Evolutionary conservation across 2,797 vertebrate species (phyloP), one percentile per base, ranked within the genome.

Genomic region (Eurystomus glaucurus): DNA sequence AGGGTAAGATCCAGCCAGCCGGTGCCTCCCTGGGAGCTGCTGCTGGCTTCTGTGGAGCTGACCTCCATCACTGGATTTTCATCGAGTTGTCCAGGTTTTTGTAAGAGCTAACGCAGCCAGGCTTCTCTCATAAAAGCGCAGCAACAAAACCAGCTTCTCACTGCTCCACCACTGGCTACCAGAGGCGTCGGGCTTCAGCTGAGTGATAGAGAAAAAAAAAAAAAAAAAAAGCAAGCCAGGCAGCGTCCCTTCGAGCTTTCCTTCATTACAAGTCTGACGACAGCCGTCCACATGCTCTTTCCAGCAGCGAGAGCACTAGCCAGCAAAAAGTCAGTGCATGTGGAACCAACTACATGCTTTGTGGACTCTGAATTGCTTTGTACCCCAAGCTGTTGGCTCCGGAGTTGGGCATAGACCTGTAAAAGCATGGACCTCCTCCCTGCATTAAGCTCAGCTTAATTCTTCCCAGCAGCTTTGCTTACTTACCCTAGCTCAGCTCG

Each of bases 11-110:
- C 96, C 81, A 75, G 51, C 26, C 57, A 90, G 50, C 25, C 4
- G 2, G 58, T 62, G 33, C 82, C 79, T 78, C 68, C 85, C 28
- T n/a, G 94, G 39, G 88, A 75, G 55, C 26, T 46, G 71, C 85
- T 86, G 96, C 92, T 97, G 93, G 65, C 66, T 88, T 97, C 97
- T 17, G 97, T 95, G 94, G 94, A 84, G 84, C 45, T 18, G n/a
- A 80, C 62, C 22, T 97, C 85, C 98, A 98, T 98, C 89, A 48
- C 74, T 75, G 70, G 88, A 2, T 91, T 90, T 62, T 65, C 37
- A 43, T 58, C 1, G 11, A 94, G 45, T 72, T 81, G 51, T 52
- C 88, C 14, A 29, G 82, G 48, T 64, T 80, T 87, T n/a, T 91
- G 51, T 10, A 39, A 28, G 69, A 87, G 66, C 87, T 83, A 96